These are phyloP conservation scores for Aplysia californica DNA, from an alignment of 1,140 invertebrate species.

Conservation along the genomic window DNA sequence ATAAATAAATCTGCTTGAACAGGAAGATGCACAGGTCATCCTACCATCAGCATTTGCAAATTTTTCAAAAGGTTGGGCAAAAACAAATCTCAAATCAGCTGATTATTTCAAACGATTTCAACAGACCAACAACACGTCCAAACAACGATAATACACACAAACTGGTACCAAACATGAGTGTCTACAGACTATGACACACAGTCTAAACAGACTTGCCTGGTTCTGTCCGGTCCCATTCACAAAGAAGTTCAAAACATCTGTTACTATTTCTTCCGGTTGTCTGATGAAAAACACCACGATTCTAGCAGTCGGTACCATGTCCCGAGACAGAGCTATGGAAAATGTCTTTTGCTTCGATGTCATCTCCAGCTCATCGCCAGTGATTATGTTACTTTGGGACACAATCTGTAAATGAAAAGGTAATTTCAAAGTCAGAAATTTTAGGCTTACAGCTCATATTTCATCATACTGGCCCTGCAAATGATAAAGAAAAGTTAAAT, in stretches of 20 bases:
- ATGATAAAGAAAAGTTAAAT: too few relatives aligned
- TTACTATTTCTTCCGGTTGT: constrained; percentile 84
- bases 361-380: constrained; percentile 64
- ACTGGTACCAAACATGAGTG: not conserved
- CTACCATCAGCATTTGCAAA: not conserved
- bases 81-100: too few relatives aligned
- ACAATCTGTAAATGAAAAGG: constrained; percentile 51
- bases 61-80: too few relatives aligned
- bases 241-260: constrained; percentile 92
- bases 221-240: constrained; percentile 88
- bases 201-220: constrained; percentile 36
- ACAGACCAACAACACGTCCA: too few relatives aligned
- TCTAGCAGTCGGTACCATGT: constrained; percentile 94
- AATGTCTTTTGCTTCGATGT: constrained; percentile 77
- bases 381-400: constrained; percentile 64
- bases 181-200: not conserved
- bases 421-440: too few relatives aligned
- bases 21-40: not conserved
- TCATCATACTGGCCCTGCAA: too few relatives aligned
- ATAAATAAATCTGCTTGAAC: not conserved
- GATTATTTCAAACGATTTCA: too few relatives aligned
- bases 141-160: not conserved
- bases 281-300: constrained; percentile 88
- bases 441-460: too few relatives aligned
- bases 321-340: constrained; percentile 86